Percentiles rank a stretch among this genome's conserved stretches.
Conservation (phyloP, 23 tunicate genomes). For the Ciona savignyi region DNA sequence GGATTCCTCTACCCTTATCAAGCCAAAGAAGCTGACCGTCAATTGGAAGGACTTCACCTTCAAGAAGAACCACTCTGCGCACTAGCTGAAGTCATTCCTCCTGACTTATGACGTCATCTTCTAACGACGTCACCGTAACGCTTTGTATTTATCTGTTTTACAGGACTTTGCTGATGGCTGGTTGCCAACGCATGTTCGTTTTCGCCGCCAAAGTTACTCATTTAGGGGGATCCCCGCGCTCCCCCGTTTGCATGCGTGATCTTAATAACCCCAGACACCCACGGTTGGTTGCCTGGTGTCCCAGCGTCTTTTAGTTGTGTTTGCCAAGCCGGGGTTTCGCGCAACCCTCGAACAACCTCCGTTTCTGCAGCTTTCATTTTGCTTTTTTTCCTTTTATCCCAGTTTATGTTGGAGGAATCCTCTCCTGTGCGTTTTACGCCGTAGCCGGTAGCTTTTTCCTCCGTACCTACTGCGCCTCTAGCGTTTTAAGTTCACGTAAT, state of each 20-base stretch:
- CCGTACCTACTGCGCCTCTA: no score
- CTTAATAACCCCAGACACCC: neutral
- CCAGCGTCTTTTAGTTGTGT: neutral
- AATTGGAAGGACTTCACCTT: constrained; percentile 87
- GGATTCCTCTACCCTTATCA: constrained; percentile 33
- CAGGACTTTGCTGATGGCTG: no score
- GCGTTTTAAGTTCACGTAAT: no score
- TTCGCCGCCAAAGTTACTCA: neutral
- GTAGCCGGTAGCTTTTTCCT: neutral
- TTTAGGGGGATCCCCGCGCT: neutral
- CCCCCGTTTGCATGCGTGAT: neutral
- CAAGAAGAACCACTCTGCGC: constrained; percentile 68
- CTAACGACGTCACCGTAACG: neutral
- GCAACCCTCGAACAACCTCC: neutral
- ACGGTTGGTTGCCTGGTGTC: neutral
- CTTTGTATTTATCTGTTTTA: neutral
- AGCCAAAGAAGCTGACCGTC: constrained; percentile 67
- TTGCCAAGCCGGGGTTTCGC: neutral
- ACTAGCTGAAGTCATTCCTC: constrained; percentile 8
- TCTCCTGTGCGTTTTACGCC: neutral
- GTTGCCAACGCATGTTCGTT: neutral
- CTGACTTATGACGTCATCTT: neutral
- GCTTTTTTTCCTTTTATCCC: neutral
- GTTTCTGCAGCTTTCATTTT: neutral
- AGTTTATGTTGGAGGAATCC: neutral